Percentiles rank a stretch among this genome's conserved stretches.
Conservation (phyloP, 1,140 invertebrate genomes). For the Euwallacea similis region DNA sequence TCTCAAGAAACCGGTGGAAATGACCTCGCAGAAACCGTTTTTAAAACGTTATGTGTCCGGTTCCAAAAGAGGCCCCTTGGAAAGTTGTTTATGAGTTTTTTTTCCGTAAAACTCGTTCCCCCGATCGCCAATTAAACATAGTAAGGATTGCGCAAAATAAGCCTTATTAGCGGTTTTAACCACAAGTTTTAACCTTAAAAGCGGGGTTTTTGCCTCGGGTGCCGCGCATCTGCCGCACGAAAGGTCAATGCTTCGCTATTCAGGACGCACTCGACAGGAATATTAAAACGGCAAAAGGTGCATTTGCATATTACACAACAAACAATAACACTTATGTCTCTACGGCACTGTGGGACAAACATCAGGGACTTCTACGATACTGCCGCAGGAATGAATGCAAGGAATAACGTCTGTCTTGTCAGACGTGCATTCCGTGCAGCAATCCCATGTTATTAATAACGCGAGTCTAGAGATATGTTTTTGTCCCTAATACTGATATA, state of each 20-base stretch:
- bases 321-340: background rate
- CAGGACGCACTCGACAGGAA: background rate
- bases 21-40: slow-evolving; percentile 18
- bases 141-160: too few species aligned
- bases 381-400: background rate
- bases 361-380: too few species aligned
- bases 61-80: slow-evolving; percentile 14
- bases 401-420: slow-evolving; percentile 12
- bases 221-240: background rate
- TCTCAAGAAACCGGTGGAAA: background rate
- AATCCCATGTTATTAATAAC: slow-evolving; percentile 16
- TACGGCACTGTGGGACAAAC: too few species aligned
- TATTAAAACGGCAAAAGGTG: slow-evolving; percentile 7
- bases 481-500: too few species aligned
- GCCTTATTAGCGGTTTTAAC: too few species aligned
- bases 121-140: too few species aligned
- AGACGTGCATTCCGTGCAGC: slow-evolving; percentile 27
- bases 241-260: slow-evolving; percentile 7
- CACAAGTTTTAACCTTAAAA: too few species aligned
- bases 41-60: slow-evolving; percentile 15
- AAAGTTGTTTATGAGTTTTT: slow-evolving; percentile 7
- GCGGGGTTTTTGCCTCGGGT: background rate
- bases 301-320: slow-evolving; percentile 10
- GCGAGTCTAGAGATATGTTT: too few species aligned
- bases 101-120: background rate